Conservation (phyloP, 2,888 invertebrate species). For the Pteria penguin region DNA sequence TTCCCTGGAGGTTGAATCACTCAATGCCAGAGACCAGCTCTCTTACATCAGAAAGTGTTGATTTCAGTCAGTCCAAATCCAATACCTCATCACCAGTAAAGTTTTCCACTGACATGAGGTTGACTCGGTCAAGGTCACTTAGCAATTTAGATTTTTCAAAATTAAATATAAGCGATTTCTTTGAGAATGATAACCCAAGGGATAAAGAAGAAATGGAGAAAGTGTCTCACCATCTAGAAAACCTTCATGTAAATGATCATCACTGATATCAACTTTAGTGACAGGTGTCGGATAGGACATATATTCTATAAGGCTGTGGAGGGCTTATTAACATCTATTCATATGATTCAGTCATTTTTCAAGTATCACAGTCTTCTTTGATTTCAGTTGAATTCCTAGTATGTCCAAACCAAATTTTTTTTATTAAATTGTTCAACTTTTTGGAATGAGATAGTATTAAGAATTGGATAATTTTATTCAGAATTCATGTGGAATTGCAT, state of each 20-base stretch:
- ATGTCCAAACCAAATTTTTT: too few species aligned
- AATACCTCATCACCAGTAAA: conserved; percentile 67
- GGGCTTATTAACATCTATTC: too few species aligned
- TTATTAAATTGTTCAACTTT: too few species aligned
- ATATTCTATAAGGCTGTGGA: too few species aligned
- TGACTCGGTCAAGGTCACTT: conserved; percentile 72
- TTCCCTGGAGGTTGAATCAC: conserved; percentile 70
- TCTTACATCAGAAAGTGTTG: conserved; percentile 45
- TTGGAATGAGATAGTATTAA: too few species aligned
- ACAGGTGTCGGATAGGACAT: too few species aligned
- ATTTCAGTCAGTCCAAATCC: conserved; percentile 61
- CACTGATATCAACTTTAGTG: too few species aligned
- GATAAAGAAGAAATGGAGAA: conserved; percentile 69
- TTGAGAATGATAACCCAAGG: conserved; percentile 43
- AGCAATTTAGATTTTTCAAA: conserved; percentile 73
- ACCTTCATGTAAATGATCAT: conserved; percentile 66
- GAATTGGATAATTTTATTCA: too few species aligned
- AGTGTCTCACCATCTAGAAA: conserved; percentile 68
- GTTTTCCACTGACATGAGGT: conserved; percentile 47
- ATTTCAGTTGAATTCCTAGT: too few species aligned
- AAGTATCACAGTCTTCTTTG: too few species aligned
- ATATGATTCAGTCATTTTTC: too few species aligned
- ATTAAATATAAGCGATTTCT: conserved; percentile 60
- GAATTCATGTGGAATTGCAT: too few species aligned
- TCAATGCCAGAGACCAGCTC: conserved; percentile 65